Evolutionary conservation across 23 tunicate genomes (phyloP), one percentile per base, ranked within the genome.

Genomic region (Corella eumyota): DNA sequence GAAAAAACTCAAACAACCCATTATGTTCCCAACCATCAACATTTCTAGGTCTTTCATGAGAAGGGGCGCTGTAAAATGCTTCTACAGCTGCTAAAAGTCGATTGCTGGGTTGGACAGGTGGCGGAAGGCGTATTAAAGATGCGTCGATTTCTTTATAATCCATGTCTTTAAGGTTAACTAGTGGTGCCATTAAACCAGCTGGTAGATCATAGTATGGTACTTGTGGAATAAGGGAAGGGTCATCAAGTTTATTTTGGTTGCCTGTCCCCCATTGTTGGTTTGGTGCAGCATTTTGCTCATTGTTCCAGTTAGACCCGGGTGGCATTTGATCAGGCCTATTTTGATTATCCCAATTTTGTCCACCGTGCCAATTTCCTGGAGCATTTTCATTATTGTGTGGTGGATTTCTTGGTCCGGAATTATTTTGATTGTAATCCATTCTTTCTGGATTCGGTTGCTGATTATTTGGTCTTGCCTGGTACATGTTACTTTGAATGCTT

Each of bases 181-280:
- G 65, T 0, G 99, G 95, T 22, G 96, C 95, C 99, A 93, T 93
- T 48, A 93, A 45, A 1, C 99, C 99, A 2, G 94, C 87, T 57
- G 99, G 99, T 13, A 93, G 56, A 35, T 93, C 95, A 59, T 77
- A 93, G 60, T 93, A 93, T 25, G 90, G 90, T 5, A 54, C 81
- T 62, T 67, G 72, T 0, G 99, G 99, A 5, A 73, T 93, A 22
- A 93, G 57, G 20, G 74, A 60, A 0, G 73, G 37, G 49, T 82
- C 93, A 25, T 64, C 64, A 23, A 54, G 74, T 15, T 62, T 25
- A 6, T 25, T 58, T 6, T 20, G 68, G 23, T n/a, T 25, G 5
- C 20, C 21, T 28, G 36, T 62, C 21, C 11, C 23, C 57, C 57
- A 51, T 5, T 9, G 57, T 11, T 6, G 6, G 23, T 51, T 51